Evolutionary conservation across 2,888 invertebrate genomes (phyloP).

Genomic region (Phyllotreta striolata): DNA sequence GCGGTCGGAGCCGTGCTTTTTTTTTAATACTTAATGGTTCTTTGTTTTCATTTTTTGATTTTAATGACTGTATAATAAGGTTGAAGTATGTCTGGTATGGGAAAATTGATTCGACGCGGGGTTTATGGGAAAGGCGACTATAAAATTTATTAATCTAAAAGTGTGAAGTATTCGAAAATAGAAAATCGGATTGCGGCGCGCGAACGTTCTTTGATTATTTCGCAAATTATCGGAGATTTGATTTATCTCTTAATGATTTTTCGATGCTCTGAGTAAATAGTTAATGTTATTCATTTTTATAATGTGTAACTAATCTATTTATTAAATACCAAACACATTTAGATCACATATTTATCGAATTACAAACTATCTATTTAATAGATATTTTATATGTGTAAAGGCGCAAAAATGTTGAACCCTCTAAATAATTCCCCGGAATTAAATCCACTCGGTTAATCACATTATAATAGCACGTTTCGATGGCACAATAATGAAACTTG

Average conservation of each 20-base stretch:
- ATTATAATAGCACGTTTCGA: constrained; percentile 51
- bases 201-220: no score
- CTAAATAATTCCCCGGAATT: constrained; percentile 12
- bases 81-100: constrained; percentile 39
- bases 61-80: constrained; percentile 39
- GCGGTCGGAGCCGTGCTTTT: constrained; percentile 38
- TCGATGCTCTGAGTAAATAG: no score
- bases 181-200: no score
- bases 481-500: constrained; percentile 45
- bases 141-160: constrained; percentile 35
- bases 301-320: no score
- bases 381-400: no score
- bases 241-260: no score
- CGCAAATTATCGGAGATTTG: no score
- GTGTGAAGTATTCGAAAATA: constrained; percentile 30
- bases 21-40: constrained; percentile 41
- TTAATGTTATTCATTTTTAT: no score
- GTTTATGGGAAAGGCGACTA: constrained; percentile 37
- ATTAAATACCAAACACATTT: no score
- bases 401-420: constrained; percentile 17
- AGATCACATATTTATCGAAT: no score
- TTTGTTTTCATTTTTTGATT: constrained; percentile 38
- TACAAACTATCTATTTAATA: no score
- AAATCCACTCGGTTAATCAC: constrained; percentile 43
- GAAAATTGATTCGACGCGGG: constrained; percentile 39